Percentiles rank a stretch among this genome's conserved stretches.
Evolutionary conservation across 2,797 vertebrate species (phyloP).

Genomic region (Pteropus rufus): DNA sequence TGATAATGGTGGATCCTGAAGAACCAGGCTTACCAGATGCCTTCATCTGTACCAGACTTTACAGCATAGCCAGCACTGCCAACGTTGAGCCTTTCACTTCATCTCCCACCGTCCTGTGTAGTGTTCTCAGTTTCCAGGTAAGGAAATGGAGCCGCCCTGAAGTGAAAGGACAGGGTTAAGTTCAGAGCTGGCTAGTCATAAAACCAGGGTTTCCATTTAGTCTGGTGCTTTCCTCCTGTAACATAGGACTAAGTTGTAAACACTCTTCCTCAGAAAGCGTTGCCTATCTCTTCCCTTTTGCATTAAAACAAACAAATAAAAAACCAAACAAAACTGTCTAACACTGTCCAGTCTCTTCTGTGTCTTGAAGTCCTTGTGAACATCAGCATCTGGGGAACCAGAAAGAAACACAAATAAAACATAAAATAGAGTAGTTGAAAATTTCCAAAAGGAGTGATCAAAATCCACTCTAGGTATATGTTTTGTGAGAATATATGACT

Average conservation of each 20-base stretch:
- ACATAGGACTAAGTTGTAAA: neutral
- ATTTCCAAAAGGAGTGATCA: neutral
- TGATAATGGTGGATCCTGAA: neutral
- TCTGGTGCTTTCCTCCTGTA: neutral
- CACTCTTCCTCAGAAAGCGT: neutral
- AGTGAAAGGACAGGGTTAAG: neutral
- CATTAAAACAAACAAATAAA: neutral
- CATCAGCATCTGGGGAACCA: neutral
- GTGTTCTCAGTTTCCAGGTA: neutral
- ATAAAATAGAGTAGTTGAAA: neutral
- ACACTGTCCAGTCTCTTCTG: neutral
- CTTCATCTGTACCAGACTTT: neutral
- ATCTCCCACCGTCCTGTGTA: neutral
- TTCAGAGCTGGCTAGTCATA: neutral
- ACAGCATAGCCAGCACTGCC: neutral
- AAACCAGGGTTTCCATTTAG: neutral
- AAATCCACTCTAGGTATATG: neutral
- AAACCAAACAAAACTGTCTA: neutral
- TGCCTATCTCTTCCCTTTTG: neutral
- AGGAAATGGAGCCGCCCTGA: neutral
- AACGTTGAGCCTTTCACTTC: neutral
- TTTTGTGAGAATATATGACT: neutral
- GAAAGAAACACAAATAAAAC: neutral
- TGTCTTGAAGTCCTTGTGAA: neutral
- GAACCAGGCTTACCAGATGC: neutral